phyloP scores from a whole-genome alignment of 2,113 vertebrate species.

The Sander vitreus region DNA sequence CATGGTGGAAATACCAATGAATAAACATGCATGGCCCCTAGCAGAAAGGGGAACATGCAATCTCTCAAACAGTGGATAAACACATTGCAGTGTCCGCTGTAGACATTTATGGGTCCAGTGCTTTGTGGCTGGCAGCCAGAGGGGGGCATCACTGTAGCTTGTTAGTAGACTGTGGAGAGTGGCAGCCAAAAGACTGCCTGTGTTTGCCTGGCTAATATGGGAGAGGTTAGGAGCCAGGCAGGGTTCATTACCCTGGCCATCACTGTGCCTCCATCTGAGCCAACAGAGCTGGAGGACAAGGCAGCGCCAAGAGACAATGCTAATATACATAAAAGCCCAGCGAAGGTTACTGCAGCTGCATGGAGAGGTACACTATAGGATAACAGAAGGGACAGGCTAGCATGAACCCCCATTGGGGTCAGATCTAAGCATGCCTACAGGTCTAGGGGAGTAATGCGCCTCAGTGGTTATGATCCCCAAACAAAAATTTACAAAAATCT shows the following conservation, averaged over 20 bases:
- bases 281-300: conserved; percentile 46
- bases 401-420: not conserved
- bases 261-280: conserved; percentile 39
- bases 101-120: conserved; percentile 47
- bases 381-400: not conserved
- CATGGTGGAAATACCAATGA: not conserved
- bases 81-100: conserved; percentile 13
- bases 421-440: not conserved
- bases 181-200: conserved; percentile 63
- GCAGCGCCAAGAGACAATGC: conserved; percentile 29
- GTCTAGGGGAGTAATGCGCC: not conserved
- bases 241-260: conserved; percentile 59
- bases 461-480: not conserved
- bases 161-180: conserved; percentile 49
- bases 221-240: conserved; percentile 52
- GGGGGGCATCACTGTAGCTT: conserved; percentile 52
- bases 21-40: conserved; percentile 29
- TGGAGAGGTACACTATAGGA: not conserved
- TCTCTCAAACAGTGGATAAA: conserved; percentile 45
- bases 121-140: conserved; percentile 53
- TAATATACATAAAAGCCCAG: not conserved
- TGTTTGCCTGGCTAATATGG: conserved; percentile 63
- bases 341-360: not conserved
- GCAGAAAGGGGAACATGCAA: conserved; percentile 14
- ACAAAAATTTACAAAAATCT: not conserved